These are phyloP conservation scores for Burhinus oedicnemus DNA, from an alignment of 2,113 vertebrate species.

Conservation along the genomic window DNA sequence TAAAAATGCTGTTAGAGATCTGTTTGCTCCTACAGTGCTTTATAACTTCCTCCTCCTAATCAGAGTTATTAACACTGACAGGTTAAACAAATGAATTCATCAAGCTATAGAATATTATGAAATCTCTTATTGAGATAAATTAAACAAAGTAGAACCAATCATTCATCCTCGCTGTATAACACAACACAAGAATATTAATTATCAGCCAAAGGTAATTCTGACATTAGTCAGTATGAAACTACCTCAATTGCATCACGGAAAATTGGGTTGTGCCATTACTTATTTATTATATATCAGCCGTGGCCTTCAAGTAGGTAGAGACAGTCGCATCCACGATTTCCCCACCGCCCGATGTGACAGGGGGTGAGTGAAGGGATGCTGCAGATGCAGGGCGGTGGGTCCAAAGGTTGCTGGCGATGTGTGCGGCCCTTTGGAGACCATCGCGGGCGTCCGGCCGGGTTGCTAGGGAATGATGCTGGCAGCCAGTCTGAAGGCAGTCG, in stretches of 20 bases:
- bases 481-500: neutral
- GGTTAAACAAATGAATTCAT: constrained; percentile 82
- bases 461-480: constrained; percentile 71
- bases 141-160: constrained; percentile 75
- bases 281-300: neutral
- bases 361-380: neutral
- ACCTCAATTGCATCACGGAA: neutral
- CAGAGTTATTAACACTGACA: constrained; percentile 79
- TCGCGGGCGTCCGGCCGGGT: constrained; percentile 1
- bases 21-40: constrained; percentile 19
- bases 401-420: neutral
- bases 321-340: neutral
- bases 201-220: constrained; percentile 46
- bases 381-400: neutral
- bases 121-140: constrained; percentile 80
- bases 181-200: constrained; percentile 73
- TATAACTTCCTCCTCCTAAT: constrained; percentile 72
- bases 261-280: neutral
- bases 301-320: neutral
- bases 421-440: constrained; percentile 29
- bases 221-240: neutral
- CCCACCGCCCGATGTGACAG: neutral
- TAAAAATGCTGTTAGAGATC: constrained; percentile 47
- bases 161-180: constrained; percentile 64
- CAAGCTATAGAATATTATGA: constrained; percentile 78